Base-by-base conservation (phyloP, 2,888 invertebrate species). In the Limenitis camilla region DNA sequence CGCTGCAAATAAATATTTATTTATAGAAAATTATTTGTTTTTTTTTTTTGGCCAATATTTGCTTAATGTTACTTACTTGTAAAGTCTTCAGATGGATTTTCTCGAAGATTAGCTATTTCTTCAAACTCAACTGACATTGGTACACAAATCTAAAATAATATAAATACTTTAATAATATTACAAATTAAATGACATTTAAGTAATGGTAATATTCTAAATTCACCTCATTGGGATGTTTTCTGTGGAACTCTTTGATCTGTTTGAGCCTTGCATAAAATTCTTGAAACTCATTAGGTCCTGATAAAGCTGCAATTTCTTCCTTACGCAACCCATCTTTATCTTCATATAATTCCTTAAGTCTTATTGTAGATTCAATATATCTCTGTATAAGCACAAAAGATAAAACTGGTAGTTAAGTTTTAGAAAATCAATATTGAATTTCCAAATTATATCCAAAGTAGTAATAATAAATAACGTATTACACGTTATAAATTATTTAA, bases 51-150 rank as follows among this genome's bases (percentile, higher is more conserved):
- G 29, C 8, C 10, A 19, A 44, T 5, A 11, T 35, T 11, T 5
- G 6, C 42, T 30, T 33, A n/a, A 8, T 6, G 10, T 5, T 28
- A 80, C 89, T 81, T 82, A 93, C 93, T 93, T 38, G 94, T 90
- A 32, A 55, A 74, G 90, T 90, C 96, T 72, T 98, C 97, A 1
- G 94, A 92, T 2, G 96, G 94, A 78, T 96, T 96, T 74, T 96
- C 97, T 66, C 97, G 90, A 54, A 95, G 90, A 76, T 96, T 96
- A 0, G 94, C 92, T 59, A 98, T 80, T 72, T 98, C 97, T 70
- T 98, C 98, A 88, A 99, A 99, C 75, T 99, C 99, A 0, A 98
- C 93, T 0, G 98, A 97, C 92, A 99, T 95, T 2, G 99, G 99
- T 4, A 98, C 93, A 80, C 96, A 94, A 46, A 96, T 94, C 92